Evolutionary conservation across 2,888 invertebrate genomes (phyloP).

Genomic region (Loripinus fragilis): DNA sequence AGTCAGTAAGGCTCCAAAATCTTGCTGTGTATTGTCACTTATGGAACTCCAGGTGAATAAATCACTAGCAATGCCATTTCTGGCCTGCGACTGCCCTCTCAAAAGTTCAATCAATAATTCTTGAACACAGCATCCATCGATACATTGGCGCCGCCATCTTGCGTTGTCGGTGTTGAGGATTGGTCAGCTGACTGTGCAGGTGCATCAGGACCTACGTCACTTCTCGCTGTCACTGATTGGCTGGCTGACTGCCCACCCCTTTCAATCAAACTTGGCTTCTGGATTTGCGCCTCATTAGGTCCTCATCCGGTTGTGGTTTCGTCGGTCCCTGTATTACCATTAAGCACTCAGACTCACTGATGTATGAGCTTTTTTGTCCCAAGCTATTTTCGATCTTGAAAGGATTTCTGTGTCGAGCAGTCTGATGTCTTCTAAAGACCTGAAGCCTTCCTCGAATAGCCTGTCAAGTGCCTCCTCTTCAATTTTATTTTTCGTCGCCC

Average conservation of each 20-base stretch:
- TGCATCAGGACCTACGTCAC: not conserved
- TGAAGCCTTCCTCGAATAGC: too few species aligned
- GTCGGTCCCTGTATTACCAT: too few species aligned
- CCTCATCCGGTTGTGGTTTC: too few species aligned
- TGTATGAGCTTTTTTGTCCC: too few species aligned
- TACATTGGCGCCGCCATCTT: not conserved
- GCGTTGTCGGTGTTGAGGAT: not conserved
- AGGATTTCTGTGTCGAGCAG: too few species aligned
- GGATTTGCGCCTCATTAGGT: not conserved
- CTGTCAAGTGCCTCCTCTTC: too few species aligned
- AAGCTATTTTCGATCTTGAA: too few species aligned
- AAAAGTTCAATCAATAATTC: not conserved
- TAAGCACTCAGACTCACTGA: too few species aligned
- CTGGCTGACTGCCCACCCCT: not conserved
- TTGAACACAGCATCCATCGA: not conserved
- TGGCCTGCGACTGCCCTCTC: slow-evolving; percentile 12
- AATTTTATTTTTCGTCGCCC: too few species aligned
- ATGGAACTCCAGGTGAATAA: not conserved
- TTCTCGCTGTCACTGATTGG: not conserved
- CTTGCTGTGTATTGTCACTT: not conserved
- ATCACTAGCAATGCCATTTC: slow-evolving; percentile 1
- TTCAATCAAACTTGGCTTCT: not conserved
- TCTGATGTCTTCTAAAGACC: too few species aligned
- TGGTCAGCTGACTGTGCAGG: not conserved
- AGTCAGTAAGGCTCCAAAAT: not conserved